Conservation (phyloP, 2,113 vertebrate species). For the Amphilophus citrinellus region DNA sequence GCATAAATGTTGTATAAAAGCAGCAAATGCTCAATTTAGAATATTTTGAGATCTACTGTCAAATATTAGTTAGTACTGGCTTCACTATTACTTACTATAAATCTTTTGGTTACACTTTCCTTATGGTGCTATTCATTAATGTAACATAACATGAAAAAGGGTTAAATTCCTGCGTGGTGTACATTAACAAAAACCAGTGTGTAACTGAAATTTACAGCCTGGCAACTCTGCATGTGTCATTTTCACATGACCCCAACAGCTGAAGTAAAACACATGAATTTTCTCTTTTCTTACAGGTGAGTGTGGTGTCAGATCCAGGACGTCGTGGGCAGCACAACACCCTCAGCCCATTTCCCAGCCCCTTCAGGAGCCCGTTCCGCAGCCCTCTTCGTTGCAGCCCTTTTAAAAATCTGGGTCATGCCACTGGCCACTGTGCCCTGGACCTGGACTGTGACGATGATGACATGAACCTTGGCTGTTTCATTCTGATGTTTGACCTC, state of each 20-base stretch:
- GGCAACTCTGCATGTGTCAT: background rate
- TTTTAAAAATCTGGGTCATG: constrained; percentile 94
- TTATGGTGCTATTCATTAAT: background rate
- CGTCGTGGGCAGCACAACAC: constrained; percentile 90
- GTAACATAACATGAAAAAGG: background rate
- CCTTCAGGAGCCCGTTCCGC: constrained; percentile 95
- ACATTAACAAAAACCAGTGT: background rate
- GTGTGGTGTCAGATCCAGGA: constrained; percentile 95
- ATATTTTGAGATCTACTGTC: background rate
- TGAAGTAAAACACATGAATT: background rate
- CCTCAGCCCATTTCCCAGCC: constrained; percentile 96
- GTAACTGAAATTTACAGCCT: constrained; percentile 29
- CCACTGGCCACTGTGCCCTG: constrained; percentile 87
- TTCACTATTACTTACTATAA: background rate
- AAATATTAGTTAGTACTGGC: background rate
- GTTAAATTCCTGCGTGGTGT: too few species aligned
- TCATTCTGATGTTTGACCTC: constrained; percentile 99
- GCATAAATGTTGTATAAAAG: background rate
- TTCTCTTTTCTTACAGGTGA: constrained; percentile 82
- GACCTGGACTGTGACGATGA: constrained; percentile 98
- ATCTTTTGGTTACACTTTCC: background rate
- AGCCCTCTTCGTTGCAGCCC: constrained; percentile 92
- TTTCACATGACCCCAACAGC: background rate
- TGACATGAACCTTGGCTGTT: constrained; percentile 98
- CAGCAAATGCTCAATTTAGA: background rate